Percentiles rank a stretch among this genome's conserved stretches.
Conservation (phyloP, 1,140 invertebrate genomes). For the Adoxophyes honmai region DNA sequence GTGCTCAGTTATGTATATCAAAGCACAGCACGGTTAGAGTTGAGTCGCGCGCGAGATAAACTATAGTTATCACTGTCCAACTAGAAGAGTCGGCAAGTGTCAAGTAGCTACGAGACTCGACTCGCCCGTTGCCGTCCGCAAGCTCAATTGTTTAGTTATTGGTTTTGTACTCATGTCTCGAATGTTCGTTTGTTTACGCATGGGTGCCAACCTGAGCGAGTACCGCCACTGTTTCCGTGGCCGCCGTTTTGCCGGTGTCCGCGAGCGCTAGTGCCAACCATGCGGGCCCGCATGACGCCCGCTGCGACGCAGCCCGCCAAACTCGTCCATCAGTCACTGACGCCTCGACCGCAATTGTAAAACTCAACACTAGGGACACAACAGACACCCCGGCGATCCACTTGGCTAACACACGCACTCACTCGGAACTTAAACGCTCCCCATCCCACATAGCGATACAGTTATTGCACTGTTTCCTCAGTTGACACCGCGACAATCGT, state of each 20-base stretch:
- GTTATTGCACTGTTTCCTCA: slow-evolving; percentile 44
- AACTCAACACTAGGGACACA: slow-evolving; percentile 52
- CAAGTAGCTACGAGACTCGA: too few species aligned
- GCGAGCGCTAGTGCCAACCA: slow-evolving; percentile 49
- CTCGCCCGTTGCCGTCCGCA: too few species aligned
- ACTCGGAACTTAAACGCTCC: slow-evolving; percentile 52
- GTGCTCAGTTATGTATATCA: too few species aligned
- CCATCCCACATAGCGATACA: slow-evolving; percentile 41
- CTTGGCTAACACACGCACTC: slow-evolving; percentile 61
- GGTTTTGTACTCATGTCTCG: too few species aligned
- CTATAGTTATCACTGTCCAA: too few species aligned
- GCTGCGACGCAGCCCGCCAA: slow-evolving; percentile 31
- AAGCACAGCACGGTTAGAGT: too few species aligned
- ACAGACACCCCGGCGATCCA: slow-evolving; percentile 40
- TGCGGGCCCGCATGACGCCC: slow-evolving; percentile 60
- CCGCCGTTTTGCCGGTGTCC: slow-evolving; percentile 60
- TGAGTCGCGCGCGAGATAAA: too few species aligned
- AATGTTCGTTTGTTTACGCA: background rate
- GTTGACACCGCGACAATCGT: slow-evolving; percentile 47
- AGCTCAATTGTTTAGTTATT: too few species aligned
- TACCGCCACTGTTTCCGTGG: slow-evolving; percentile 50
- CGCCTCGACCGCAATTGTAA: slow-evolving; percentile 35
- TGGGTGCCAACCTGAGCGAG: slow-evolving; percentile 49
- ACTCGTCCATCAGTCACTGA: slow-evolving; percentile 62
- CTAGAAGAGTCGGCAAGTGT: too few species aligned